Base-by-base conservation (phyloP, 2,797 vertebrate genomes). In the Acestrorhynchus altus region DNA sequence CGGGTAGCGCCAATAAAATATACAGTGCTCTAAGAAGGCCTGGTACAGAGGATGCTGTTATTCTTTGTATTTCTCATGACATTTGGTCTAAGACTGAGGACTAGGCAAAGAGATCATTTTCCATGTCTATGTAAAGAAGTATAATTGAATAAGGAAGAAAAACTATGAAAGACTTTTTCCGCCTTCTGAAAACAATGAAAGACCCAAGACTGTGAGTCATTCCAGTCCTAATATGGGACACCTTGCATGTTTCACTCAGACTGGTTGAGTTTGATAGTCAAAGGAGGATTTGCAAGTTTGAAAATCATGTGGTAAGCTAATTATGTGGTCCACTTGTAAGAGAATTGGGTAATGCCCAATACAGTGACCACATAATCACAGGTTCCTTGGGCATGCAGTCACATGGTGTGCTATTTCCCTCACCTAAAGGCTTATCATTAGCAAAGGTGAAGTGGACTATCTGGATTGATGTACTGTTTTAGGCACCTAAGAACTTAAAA, bases 81-180 rank as follows among this genome's bases (percentile, higher is more conserved):
- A 70, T 81, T 72, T 44, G 13, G 22, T n/a, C 13, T 39, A 76
- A 71, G 46, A 49, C 35, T 59, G 59, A 46, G 54, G 5, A 70
- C 6, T n/a, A 46, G 40, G 40, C 31, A 3, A 13, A 67, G 46
- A 49, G 47, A 40, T 76, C 13, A 57, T 28, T 49, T 69, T 77
- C 70, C 47, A 31, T 31, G 47, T 65, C 42, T 75, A 26, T 74
- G 40, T 70, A 47, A 46, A 46, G 47, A 65, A 20, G 24, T 52
- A 28, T 51, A 68, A 76, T 49, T 49, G 22, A 81, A 79, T 78
- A 15, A 31, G 9, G 16, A 6, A 51, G 26, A 61, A 44, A 67
- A 75, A 52, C 16, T 13, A 57, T 18, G 18, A 24, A 40, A 13
- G 15, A 42, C 12, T 11, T 60, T 39, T 61, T 15, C 24, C 26